A percentile compares a stretch with the other conserved stretches of the same genome.
Conservation (phyloP, 2,797 vertebrate genomes). For the Galago senegalensis region DNA sequence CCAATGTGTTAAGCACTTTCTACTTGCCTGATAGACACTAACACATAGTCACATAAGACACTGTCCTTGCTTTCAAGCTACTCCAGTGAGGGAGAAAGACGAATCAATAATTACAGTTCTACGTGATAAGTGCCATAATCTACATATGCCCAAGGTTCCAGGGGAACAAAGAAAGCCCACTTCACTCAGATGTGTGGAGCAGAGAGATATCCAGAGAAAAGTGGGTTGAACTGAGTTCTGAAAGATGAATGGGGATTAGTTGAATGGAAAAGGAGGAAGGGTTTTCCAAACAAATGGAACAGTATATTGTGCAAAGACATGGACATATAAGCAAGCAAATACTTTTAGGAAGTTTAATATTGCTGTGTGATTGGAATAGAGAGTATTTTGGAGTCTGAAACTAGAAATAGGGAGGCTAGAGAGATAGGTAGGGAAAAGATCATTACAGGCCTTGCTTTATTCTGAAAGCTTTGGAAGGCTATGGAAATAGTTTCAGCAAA, state of each 20-base stretch:
- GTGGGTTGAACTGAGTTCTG: neutral
- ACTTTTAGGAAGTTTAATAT: neutral
- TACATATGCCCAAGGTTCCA: neutral
- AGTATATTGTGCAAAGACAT: neutral
- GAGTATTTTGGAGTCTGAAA: neutral
- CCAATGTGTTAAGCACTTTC: neutral
- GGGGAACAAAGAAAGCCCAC: neutral
- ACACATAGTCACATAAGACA: neutral
- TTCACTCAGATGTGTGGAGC: neutral
- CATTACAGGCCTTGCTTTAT: neutral
- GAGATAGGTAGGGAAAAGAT: neutral
- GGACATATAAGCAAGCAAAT: neutral
- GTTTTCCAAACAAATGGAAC: neutral
- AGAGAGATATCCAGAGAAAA: neutral
- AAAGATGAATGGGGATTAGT: neutral
- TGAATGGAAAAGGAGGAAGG: neutral
- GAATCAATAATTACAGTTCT: neutral
- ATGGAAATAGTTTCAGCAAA: neutral
- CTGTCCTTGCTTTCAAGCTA: neutral
- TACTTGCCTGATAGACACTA: neutral
- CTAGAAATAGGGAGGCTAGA: neutral
- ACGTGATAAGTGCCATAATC: neutral
- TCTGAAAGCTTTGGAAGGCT: neutral
- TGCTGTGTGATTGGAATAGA: neutral
- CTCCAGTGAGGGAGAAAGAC: neutral